These are phyloP conservation scores for Amphiprion percula DNA, from an alignment of 2,113 vertebrate species.

Conservation along the genomic window DNA sequence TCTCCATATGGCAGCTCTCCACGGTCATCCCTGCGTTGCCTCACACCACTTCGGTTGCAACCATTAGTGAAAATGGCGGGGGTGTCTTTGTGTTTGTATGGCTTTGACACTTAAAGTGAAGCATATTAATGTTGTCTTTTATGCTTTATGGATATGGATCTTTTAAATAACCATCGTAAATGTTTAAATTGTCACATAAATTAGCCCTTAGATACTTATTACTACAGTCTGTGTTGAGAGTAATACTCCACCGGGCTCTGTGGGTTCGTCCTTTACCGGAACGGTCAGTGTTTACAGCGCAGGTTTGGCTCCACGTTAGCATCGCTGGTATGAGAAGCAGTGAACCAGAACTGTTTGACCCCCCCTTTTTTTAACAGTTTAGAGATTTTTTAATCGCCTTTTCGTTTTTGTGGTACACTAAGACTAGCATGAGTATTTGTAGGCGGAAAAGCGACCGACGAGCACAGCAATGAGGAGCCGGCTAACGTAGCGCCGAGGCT, in stretches of 20 bases:
- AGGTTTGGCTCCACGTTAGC: conserved; percentile 59
- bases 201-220: rapidly evolving
- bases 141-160: rapidly evolving
- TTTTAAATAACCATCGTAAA: rapidly evolving
- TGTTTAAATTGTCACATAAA: background rate
- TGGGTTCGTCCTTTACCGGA: conserved; percentile 77
- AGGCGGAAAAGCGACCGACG: conserved; percentile 10
- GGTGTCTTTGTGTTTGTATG: background rate
- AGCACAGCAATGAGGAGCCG: conserved; percentile 65
- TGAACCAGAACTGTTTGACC: rapidly evolving
- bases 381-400: background rate
- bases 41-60: conserved; percentile 70
- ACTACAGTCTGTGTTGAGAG: background rate
- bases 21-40: conserved; percentile 37
- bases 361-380: background rate
- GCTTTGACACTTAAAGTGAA: background rate
- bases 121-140: rapidly evolving
- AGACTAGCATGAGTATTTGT: conserved; percentile 14
- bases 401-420: background rate
- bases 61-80: conserved; percentile 54
- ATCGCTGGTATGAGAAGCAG: background rate
- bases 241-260: rapidly evolving
- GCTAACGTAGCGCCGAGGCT: conserved; percentile 65
- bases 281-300: conserved; percentile 79
- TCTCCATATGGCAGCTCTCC: background rate